Evolutionary conservation across 2,888 invertebrate species (phyloP), one percentile per base, ranked within the genome.

Genomic region (Agrochola circellaris): DNA sequence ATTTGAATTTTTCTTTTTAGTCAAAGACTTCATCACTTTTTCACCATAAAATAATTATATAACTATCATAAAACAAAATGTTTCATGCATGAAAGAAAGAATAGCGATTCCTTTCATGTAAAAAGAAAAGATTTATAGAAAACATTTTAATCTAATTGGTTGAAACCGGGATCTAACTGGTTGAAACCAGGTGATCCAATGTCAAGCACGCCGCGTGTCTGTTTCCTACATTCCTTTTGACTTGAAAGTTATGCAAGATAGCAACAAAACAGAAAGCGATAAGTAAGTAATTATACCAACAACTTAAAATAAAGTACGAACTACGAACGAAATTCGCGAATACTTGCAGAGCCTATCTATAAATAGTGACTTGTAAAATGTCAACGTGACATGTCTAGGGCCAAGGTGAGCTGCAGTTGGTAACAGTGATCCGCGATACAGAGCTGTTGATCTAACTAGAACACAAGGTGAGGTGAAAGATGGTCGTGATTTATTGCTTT

Each of bases 341-440:
- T 68, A 60, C 38, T 72, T 56, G 58, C 30, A 26, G n/a, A 71
- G 64, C 48, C 38, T 77, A 51, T 72, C 62, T 79, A 73, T 76
- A 73, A 69, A 81, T 75, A 71, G 64, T 45, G 51, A 15, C 56
- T 65, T 70, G 77, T 78, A 73, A 84, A 86, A 82, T 86, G 73
- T 81, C 81, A 83, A 61, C 78, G 62, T 75, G 85, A 77, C 74
- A 81, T 51, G 73, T 34, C 56, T 61, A 75, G 72, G 73, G 73
- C 85, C 85, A 85, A 85, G 83, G 81, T 81, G 70, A 85, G 30
- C 82, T 15, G 42, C 65, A 72, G 38, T 58, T 11, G 30, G 78
- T 78, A 73, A 71, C 34, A 60, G 77, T 56, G 61, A 67, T 54
- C 61, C 0, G 51, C 42, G 73, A 38, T 30, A 67, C 65, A 42